A percentile compares a stretch with the other conserved stretches of the same genome.
These are phyloP conservation scores for Cliona cf. orientalis DNA, from an alignment of 37 sponge, comb jelly and placozoan species.

Conservation along the genomic window DNA sequence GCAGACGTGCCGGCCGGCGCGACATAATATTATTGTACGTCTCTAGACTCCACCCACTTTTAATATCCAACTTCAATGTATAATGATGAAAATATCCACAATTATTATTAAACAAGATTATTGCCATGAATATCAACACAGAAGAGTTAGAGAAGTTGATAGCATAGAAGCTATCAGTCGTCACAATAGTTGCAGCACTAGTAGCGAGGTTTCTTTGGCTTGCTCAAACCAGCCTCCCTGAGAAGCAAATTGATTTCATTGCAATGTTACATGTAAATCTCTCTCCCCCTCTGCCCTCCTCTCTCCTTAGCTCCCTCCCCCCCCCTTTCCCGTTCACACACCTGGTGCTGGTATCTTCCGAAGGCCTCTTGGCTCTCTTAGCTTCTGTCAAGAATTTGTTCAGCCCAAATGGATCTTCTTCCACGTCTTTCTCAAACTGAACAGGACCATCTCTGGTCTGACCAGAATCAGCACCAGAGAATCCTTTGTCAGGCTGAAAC, in stretches of 20 bases:
- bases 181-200: not conserved
- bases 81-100: too few species aligned
- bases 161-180: not conserved
- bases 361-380: conserved; percentile 86
- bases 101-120: too few species aligned
- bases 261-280: not conserved
- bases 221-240: conserved; percentile 3
- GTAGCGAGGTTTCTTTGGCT: conserved; percentile 3
- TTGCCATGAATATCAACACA: not conserved
- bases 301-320: not conserved
- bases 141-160: not conserved
- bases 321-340: not conserved
- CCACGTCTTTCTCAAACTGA: conserved; percentile 94
- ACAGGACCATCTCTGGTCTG: conserved; percentile 88
- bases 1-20: too few species aligned
- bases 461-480: conserved; percentile 83
- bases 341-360: conserved; percentile 37
- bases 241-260: not conserved
- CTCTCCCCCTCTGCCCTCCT: not conserved
- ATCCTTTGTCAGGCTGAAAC: conserved; percentile 93
- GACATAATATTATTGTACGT: too few species aligned
- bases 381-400: conserved; percentile 94
- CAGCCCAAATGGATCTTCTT: conserved; percentile 95
- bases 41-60: too few species aligned
- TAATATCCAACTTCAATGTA: too few species aligned